A percentile compares a stretch with the other conserved stretches of the same genome.
Conservation (phyloP, 2,113 vertebrate genomes). For the Progne subis region DNA sequence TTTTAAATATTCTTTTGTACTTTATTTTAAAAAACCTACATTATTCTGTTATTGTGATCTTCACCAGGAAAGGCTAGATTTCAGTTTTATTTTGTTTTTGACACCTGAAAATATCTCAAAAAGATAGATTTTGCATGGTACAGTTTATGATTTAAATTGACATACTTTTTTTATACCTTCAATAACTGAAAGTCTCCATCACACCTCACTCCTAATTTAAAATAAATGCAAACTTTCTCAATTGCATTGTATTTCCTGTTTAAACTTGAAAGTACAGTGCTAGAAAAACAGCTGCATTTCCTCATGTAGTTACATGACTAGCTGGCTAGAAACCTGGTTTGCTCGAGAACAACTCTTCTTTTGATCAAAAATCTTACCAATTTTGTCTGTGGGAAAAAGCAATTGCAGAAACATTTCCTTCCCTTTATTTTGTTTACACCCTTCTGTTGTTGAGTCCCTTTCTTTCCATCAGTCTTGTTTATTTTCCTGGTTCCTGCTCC, state of each 20-base stretch:
- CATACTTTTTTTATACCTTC: neutral
- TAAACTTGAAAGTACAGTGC: neutral
- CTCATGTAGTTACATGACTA: neutral
- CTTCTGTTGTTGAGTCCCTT: neutral
- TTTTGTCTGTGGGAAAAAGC: neutral
- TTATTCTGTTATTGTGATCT: neutral
- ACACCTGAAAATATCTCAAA: neutral
- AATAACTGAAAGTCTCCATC: neutral
- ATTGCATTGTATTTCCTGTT: neutral
- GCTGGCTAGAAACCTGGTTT: neutral
- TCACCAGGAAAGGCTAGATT: neutral
- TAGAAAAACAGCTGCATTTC: neutral
- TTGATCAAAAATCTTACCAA: neutral
- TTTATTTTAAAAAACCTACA: neutral
- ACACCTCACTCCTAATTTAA: neutral
- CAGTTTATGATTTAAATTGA: neutral
- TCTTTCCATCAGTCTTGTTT: neutral
- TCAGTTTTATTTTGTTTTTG: neutral
- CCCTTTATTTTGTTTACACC: neutral
- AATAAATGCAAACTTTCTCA: neutral
- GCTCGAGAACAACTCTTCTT: neutral
- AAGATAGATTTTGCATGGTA: neutral
- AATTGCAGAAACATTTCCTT: neutral
- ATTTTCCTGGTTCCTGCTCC: neutral
- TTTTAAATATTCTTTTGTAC: neutral